Evolutionary conservation across 2,113 vertebrate genomes (phyloP).

Genomic region (Atrichornis clamosus): DNA sequence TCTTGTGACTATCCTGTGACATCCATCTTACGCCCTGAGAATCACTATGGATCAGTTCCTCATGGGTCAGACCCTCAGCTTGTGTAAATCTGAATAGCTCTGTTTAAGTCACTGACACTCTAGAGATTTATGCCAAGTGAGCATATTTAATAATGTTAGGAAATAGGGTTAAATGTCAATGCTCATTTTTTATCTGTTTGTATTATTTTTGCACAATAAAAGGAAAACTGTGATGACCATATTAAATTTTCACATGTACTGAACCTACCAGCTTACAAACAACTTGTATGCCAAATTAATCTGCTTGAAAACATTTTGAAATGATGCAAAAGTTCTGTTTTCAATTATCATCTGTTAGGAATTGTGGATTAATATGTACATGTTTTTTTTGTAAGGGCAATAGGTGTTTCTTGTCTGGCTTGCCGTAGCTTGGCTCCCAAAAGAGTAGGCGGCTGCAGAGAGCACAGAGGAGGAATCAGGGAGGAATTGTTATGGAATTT

Average conservation of each 20-base stretch:
- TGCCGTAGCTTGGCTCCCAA: not conserved
- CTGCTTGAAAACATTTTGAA: not conserved
- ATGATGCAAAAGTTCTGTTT: not conserved
- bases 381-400: not conserved
- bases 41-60: not conserved
- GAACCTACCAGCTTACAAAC: not conserved
- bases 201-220: not conserved
- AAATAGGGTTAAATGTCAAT: not conserved
- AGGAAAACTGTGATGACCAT: not conserved
- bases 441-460: not conserved
- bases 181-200: not conserved
- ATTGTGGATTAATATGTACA: not conserved
- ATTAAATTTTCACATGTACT: not conserved
- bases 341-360: not conserved
- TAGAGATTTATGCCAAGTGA: not conserved
- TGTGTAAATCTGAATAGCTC: not conserved
- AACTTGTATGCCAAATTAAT: not conserved
- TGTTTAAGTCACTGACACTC: not conserved
- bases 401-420: not conserved
- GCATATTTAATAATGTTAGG: not conserved
- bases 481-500: not conserved
- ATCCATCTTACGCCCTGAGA: not conserved
- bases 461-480: not conserved
- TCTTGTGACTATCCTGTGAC: not conserved
- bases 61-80: not conserved